Percentiles rank a stretch among this genome's conserved stretches.
Evolutionary conservation across 2,888 invertebrate genomes (phyloP).

Genomic region (Globia sparganii): DNA sequence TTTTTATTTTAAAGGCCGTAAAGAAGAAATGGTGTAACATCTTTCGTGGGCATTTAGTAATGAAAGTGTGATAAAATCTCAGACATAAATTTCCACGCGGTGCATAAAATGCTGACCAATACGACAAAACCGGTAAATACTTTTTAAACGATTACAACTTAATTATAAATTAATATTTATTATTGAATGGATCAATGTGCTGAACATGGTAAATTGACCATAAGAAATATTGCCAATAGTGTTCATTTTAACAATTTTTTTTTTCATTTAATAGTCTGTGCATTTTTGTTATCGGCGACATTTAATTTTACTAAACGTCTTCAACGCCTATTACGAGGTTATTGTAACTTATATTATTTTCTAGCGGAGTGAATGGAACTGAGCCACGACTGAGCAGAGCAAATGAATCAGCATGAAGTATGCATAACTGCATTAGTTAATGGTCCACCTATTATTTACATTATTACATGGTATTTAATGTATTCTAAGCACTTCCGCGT

Average conservation of each 20-base stretch:
- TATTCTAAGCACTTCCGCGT: slow-evolving; percentile 14
- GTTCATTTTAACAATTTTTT: not conserved
- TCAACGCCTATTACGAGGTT: slow-evolving; percentile 10
- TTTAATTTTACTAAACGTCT: not conserved
- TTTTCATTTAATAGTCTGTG: not conserved
- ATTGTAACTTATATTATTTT: slow-evolving; percentile 18
- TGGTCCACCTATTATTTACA: slow-evolving; percentile 9
- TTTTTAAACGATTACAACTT: not conserved
- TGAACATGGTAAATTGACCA: not conserved
- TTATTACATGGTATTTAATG: not conserved
- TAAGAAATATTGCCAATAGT: not conserved
- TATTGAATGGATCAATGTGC: too few relatives aligned
- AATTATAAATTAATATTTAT: not conserved
- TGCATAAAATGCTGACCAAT: not conserved
- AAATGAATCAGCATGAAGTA: slow-evolving; percentile 25
- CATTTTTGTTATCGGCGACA: slow-evolving; percentile 14
- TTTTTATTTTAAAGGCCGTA: not conserved
- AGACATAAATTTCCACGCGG: not conserved
- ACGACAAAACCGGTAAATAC: not conserved
- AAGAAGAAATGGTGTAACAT: not conserved
- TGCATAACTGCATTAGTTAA: slow-evolving; percentile 15
- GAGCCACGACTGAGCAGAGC: not conserved
- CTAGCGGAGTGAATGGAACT: slow-evolving; percentile 8
- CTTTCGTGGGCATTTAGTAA: not conserved
- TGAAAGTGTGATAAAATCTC: not conserved